Percentiles rank a stretch among this genome's conserved stretches.
phyloP scores from a whole-genome alignment of 1,140 invertebrate genomes.

The Augochlora pura region DNA sequence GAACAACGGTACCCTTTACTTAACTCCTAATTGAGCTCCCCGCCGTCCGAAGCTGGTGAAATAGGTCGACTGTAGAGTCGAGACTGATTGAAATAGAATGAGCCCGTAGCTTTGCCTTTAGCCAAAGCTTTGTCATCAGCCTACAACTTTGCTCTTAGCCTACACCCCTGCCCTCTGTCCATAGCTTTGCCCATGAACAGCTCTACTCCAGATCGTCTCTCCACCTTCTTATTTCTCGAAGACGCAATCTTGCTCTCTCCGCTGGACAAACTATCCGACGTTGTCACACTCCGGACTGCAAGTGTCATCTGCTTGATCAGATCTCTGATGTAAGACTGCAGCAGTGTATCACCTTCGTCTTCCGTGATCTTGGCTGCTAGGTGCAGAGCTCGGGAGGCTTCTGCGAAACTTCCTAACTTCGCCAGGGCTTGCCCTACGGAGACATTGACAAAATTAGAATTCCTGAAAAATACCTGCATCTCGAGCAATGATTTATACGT shows the following conservation, averaged over 20 bases:
- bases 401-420: conserved; percentile 49
- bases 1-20: too few relatives aligned
- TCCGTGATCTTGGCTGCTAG: conserved; percentile 44
- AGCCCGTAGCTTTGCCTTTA: too few relatives aligned
- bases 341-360: conserved; percentile 55
- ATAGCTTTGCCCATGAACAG: too few relatives aligned
- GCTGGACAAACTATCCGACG: neutral
- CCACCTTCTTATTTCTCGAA: neutral
- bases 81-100: too few relatives aligned
- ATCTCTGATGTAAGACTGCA: conserved; percentile 61
- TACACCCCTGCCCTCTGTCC: too few relatives aligned
- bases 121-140: too few relatives aligned
- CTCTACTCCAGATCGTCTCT: too few relatives aligned
- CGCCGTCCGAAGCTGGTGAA: too few relatives aligned
- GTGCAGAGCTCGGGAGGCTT: conserved; percentile 61
- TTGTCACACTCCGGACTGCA: conserved; percentile 36
- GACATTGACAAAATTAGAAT: too few relatives aligned
- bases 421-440: conserved; percentile 27
- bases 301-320: conserved; percentile 57
- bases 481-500: neutral
- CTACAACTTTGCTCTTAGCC: too few relatives aligned
- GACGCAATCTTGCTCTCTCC: neutral
- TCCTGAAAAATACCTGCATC: neutral
- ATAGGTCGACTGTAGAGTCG: too few relatives aligned
- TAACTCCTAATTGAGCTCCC: too few relatives aligned